phyloP scores from a whole-genome alignment of 2,888 invertebrate genomes.

The Lysandra coridon region DNA sequence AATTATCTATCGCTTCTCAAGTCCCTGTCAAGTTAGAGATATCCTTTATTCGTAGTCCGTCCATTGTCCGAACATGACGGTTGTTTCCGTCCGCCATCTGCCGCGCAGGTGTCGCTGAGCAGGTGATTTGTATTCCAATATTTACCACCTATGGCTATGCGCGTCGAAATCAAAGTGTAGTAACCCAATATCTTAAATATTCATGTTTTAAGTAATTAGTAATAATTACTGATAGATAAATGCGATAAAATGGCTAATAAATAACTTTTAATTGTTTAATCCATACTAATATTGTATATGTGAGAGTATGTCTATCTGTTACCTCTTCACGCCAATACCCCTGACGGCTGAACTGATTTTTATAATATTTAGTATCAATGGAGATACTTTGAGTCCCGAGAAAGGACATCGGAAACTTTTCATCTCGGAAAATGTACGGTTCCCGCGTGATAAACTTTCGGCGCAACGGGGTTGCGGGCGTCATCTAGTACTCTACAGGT shows the following conservation, averaged over 20 bases:
- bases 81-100: slow-evolving; percentile 63
- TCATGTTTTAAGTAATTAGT: slow-evolving; percentile 4
- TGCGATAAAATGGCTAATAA: not conserved
- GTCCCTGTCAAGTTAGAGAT: not conserved
- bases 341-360: too few species aligned
- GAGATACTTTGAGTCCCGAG: too few species aligned
- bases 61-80: slow-evolving; percentile 34
- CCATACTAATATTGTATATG: too few species aligned
- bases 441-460: too few species aligned
- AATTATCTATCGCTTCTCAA: not conserved
- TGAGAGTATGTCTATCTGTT: too few species aligned
- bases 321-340: too few species aligned
- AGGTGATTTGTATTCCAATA: slow-evolving; percentile 71
- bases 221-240: not conserved
- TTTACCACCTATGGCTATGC: slow-evolving; percentile 47
- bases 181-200: slow-evolving; percentile 11
- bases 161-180: slow-evolving; percentile 32
- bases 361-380: too few species aligned
- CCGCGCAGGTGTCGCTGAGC: slow-evolving; percentile 73
- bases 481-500: too few species aligned
- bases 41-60: slow-evolving; percentile 11
- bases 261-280: not conserved
- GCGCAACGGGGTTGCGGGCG: too few species aligned
- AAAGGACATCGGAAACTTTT: too few species aligned
- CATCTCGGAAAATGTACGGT: too few species aligned